phyloP scores from a whole-genome alignment of 92 coral and sea anemone genomes.

The Siderastrea radians region DNA sequence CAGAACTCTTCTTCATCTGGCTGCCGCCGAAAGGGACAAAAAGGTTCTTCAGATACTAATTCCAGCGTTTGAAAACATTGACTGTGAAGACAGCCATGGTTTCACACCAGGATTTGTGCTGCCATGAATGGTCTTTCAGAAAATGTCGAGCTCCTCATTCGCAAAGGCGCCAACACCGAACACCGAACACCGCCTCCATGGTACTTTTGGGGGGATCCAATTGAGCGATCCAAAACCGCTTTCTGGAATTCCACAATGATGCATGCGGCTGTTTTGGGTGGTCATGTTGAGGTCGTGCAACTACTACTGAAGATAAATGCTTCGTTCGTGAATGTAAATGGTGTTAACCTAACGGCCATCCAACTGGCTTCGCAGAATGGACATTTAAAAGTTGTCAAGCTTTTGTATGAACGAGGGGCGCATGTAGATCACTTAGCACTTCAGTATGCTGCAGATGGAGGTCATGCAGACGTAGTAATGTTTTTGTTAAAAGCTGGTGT shows the following conservation, averaged over 20 bases:
- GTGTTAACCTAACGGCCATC: slow-evolving; percentile 50
- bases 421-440: slow-evolving; percentile 51
- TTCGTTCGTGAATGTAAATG: slow-evolving; percentile 23
- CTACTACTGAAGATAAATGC: slow-evolving; percentile 42
- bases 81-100: slow-evolving; percentile 51
- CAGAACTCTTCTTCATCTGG: slow-evolving; percentile 69
- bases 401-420: slow-evolving; percentile 48
- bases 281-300: slow-evolving; percentile 50
- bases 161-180: slow-evolving; percentile 22
- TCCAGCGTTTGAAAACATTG: slow-evolving; percentile 29
- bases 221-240: slow-evolving; percentile 45
- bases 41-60: slow-evolving; percentile 45
- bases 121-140: slow-evolving; percentile 46
- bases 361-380: slow-evolving; percentile 80
- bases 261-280: slow-evolving; percentile 72
- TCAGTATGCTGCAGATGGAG: slow-evolving; percentile 80
- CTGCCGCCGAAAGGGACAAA: slow-evolving; percentile 33
- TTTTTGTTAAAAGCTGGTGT: slow-evolving; percentile 70
- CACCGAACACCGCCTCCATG: background rate
- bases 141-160: slow-evolving; percentile 51
- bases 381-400: slow-evolving; percentile 51
- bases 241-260: slow-evolving; percentile 68
- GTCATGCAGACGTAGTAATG: slow-evolving; percentile 53
- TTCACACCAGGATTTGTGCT: slow-evolving; percentile 72
- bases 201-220: slow-evolving; percentile 14